phyloP scores from a whole-genome alignment of 2,797 vertebrate genomes.

The Eulemur albifrons region DNA sequence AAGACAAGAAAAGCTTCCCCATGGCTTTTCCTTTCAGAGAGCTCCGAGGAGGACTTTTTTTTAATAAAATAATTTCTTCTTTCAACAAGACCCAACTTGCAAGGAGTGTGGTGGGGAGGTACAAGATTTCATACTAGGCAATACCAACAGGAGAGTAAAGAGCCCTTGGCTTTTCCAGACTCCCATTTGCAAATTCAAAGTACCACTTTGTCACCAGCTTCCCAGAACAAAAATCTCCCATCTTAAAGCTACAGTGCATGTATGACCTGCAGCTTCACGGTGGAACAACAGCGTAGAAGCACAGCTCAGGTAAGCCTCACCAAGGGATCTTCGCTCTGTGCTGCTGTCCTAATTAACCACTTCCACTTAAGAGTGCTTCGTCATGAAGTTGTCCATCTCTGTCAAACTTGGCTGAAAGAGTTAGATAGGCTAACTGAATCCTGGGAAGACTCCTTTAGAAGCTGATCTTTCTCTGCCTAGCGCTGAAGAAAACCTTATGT shows the following conservation, averaged over 20 bases:
- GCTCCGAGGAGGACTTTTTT: neutral
- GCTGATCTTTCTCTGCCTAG: neutral
- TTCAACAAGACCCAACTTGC: neutral
- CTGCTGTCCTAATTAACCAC: neutral
- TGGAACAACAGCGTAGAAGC: neutral
- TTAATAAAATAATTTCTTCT: neutral
- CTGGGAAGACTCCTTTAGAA: neutral
- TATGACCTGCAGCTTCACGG: neutral
- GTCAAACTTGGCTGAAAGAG: conserved; percentile 70
- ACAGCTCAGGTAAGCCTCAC: neutral
- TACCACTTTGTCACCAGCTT: neutral
- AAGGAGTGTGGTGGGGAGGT: no score
- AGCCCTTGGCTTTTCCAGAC: neutral
- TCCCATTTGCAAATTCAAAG: neutral
- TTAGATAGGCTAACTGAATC: conserved; percentile 57
- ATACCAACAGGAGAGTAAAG: neutral
- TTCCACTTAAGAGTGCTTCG: conserved; percentile 22
- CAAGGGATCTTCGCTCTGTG: neutral
- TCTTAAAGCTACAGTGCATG: neutral
- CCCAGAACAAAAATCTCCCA: neutral
- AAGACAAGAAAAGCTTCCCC: neutral
- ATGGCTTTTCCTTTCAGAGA: neutral
- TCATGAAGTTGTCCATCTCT: conserved; percentile 67
- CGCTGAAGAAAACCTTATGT: conserved; percentile 20
- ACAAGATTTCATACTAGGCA: no score